phyloP scores from a whole-genome alignment of 2,113 vertebrate genomes.

The Sorex fumeus region DNA sequence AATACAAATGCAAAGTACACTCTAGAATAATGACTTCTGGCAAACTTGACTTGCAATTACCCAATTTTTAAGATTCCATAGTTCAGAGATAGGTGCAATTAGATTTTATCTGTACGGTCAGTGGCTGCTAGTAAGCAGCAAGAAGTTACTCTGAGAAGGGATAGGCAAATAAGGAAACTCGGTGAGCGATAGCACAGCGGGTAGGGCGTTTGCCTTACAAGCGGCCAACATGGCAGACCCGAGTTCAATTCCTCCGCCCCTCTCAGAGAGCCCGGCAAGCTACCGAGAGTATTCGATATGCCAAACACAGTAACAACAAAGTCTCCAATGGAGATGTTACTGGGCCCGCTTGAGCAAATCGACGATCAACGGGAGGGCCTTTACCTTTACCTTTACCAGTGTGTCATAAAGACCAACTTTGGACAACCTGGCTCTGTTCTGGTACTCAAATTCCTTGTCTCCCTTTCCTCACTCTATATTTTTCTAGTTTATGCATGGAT shows the following conservation, averaged over 20 bases:
- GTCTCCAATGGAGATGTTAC: too few species aligned
- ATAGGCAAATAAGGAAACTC: not conserved
- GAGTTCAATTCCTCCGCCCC: too few species aligned
- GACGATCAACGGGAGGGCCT: too few species aligned
- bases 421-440: not conserved
- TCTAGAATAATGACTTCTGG: not conserved
- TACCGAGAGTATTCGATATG: too few species aligned
- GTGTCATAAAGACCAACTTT: not conserved
- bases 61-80: conserved; percentile 4
- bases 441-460: not conserved
- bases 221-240: too few species aligned
- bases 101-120: not conserved
- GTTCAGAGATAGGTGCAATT: not conserved
- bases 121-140: not conserved
- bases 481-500: not conserved
- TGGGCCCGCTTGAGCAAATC: too few species aligned
- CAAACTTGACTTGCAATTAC: not conserved
- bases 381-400: too few species aligned
- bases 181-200: too few species aligned
- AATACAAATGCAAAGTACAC: not conserved
- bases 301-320: too few species aligned
- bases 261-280: too few species aligned
- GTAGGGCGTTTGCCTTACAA: too few species aligned
- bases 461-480: not conserved
- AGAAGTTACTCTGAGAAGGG: not conserved